Evolutionary conservation across 2,113 vertebrate species (phyloP).

Genomic region (Setophaga petechia): DNA sequence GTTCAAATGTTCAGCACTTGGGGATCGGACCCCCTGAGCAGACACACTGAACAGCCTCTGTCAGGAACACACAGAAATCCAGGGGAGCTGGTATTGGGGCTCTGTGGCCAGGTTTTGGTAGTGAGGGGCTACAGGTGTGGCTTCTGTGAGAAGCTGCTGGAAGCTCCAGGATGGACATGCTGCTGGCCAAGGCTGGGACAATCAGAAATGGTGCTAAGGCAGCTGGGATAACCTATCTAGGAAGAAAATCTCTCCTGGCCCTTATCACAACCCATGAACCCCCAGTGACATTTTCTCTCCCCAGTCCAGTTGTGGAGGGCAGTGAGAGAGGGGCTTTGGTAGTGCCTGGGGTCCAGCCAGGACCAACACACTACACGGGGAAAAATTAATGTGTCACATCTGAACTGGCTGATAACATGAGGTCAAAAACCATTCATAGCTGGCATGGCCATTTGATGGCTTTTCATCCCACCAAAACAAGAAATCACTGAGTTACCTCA

Average conservation of each 20-base stretch:
- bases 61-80: neutral
- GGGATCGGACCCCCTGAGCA: neutral
- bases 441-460: neutral
- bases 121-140: neutral
- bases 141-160: neutral
- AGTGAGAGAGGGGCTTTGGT: neutral
- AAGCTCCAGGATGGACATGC: neutral
- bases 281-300: neutral
- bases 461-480: neutral
- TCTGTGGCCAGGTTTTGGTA: neutral
- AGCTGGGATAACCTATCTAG: neutral
- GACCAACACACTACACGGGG: rapidly evolving
- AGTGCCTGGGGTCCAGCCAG: neutral
- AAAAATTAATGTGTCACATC: neutral
- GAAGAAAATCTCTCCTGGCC: neutral
- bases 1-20: neutral
- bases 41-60: neutral
- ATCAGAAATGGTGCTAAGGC: neutral
- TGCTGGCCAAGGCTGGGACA: neutral
- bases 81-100: neutral
- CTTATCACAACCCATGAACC: neutral
- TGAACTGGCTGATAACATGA: neutral
- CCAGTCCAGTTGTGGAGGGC: neutral
- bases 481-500: neutral
- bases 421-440: neutral